Evolutionary conservation across 2,113 vertebrate genomes (phyloP), one percentile per base, ranked within the genome.

Genomic region (Dasyurus viverrinus): DNA sequence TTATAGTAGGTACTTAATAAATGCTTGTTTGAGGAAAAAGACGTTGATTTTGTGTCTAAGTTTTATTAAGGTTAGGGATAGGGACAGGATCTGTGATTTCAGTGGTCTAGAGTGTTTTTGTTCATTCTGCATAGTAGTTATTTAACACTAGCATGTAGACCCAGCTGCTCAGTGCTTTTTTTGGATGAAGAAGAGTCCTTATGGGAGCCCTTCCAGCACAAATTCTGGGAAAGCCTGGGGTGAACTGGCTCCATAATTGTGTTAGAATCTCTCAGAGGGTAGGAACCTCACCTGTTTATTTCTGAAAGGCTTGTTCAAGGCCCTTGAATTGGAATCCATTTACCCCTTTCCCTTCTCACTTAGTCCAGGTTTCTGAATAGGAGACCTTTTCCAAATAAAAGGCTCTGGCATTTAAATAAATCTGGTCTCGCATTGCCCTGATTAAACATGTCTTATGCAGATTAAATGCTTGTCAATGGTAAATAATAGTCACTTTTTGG

Each of bases 91-190:
- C 16, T 42, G 19, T 84, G 68, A 84, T 84, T 84, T 84, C 68
- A 42, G n/a, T 57, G 92, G 54, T 60, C n/a, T 89, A 94, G 36
- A 93, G 93, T 94, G 48, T 92, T 94, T 36, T 92, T 60, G 52
- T 50, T 89, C 76, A 95, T 91, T 95, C 54, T 95, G 54, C 93
- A 52, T 91, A 76, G 90, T 90, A 93, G 89, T 94, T 95, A 95
- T 92, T 91, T 94, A 97, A 93, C 89, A 94, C 16, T 92, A 95
- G n/a, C 68, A 94, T 94, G 90, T 96, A 97, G n/a, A 94, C 53
- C 90, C 94, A 97, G 95, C 53, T 95, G 93, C 52, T 94, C n/a
- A 47, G 27, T 92, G 91, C 89, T 94, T 92, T 94, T 91, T 90
- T 92, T 90, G 90, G 92, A 94, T 96, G 68, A 92, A 96, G 96